These are phyloP conservation scores for Monomorium pharaonis DNA, from an alignment of 1,140 invertebrate species.

Conservation along the genomic window DNA sequence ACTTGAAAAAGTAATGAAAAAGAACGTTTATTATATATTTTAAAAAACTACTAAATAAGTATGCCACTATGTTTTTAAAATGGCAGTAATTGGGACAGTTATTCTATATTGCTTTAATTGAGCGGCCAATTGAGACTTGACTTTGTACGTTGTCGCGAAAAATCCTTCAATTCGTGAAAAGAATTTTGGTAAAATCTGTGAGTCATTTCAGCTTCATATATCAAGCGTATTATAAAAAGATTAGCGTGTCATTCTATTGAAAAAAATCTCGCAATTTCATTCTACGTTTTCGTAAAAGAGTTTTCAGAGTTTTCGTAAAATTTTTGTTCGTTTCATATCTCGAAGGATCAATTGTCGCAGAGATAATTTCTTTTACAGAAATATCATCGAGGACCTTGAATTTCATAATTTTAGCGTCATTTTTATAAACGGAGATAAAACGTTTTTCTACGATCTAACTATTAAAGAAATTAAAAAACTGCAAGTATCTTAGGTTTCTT, in stretches of 20 bases:
- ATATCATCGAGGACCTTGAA: not conserved
- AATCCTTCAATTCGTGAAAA: not conserved
- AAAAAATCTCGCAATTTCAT: not conserved
- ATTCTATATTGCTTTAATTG: not conserved
- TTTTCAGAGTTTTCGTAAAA: not conserved
- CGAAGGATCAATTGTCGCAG: slow-evolving; percentile 14
- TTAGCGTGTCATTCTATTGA: not conserved
- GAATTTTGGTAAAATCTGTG: not conserved
- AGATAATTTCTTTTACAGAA: not conserved
- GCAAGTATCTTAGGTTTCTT: too few species aligned
- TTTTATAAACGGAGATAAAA: not conserved
- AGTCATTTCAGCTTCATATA: not conserved
- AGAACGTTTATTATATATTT: too few species aligned
- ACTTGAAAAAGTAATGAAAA: too few species aligned
- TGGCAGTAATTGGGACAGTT: too few species aligned
- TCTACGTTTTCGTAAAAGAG: not conserved
- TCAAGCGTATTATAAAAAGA: not conserved
- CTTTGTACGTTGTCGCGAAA: not conserved
- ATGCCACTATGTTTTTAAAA: too few species aligned
- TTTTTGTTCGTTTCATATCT: not conserved
- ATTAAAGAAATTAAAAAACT: too few species aligned
- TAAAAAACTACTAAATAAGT: too few species aligned
- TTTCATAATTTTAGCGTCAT: not conserved
- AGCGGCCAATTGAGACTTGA: not conserved
- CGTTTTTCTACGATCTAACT: not conserved